Base-by-base conservation (phyloP, 2,113 vertebrate species). In the Camelus dromedarius region DNA sequence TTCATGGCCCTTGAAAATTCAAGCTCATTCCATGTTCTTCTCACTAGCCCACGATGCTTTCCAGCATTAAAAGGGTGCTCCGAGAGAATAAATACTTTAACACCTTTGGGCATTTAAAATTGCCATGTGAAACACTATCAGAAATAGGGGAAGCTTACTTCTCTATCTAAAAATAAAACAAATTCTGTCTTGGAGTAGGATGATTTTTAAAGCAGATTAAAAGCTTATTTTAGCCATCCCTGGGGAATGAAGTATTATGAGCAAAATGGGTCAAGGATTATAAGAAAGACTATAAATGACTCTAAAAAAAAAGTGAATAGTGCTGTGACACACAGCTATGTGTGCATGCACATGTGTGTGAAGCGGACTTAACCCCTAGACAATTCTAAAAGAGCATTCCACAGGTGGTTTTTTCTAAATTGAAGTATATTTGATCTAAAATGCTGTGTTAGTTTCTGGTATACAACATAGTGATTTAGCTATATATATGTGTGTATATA, bases 141-240 rank as follows among this genome's bases (percentile, higher is more conserved):
- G 58, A 73, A 94, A 66, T 19, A 87, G 32, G 19, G 35, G 35
- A 89, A 93, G 42, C 48, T 85, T 76, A 72, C 67, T 93, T 77
- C 48, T 73, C 72, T 30, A 10, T 26, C 30, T 3, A 54, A 91
- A 95, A 93, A 46, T 91, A 32, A 83, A 62, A 89, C 7, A 20
- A 32, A 58, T 64, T 69, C 92, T 72, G 84, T 60, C 81, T 92
- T 93, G 32, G 67, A 77, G n/a, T 22, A 32, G 58, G 75, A 82
- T 66, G n/a, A 92, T 70, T 72, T 92, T 75, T 89, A 89, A 89
- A 48, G 67, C 19, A 76, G 64, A 91, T 69, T 80, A 66, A 58
- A 67, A 91, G 50, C 58, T 77, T 3, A 93, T 56, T 88, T 92
- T 73, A 75, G 60, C 28, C 32, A 67, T 82, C 62, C 48, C 54